Evolutionary conservation across 2,888 invertebrate species (phyloP).

Genomic region (Cylloceria caligata): DNA sequence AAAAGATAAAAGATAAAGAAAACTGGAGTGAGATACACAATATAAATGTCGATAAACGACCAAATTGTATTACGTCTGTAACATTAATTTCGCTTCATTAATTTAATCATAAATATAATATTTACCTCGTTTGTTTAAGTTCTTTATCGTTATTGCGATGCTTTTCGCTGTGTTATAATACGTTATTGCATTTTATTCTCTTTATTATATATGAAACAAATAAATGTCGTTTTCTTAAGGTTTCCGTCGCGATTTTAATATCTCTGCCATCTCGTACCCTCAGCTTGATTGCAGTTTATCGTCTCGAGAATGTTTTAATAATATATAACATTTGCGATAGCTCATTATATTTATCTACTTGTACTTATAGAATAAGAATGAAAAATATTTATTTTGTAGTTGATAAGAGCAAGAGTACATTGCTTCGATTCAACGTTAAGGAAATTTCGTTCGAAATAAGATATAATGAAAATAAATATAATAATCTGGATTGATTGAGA

Average conservation of each 20-base stretch:
- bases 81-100: slow-evolving; percentile 75
- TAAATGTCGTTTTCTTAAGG: slow-evolving; percentile 78
- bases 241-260: slow-evolving; percentile 44
- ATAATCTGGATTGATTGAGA: too few species aligned
- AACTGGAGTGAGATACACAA: slow-evolving; percentile 24
- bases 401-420: background rate
- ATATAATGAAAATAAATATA: too few species aligned
- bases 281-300: background rate
- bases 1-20: background rate
- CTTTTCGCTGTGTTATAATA: slow-evolving; percentile 77
- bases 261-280: background rate
- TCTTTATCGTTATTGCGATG: slow-evolving; percentile 72
- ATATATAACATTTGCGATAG: background rate
- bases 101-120: slow-evolving; percentile 38
- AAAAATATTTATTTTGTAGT: background rate
- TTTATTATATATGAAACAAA: slow-evolving; percentile 75
- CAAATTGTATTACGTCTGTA: slow-evolving; percentile 51
- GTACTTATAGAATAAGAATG: background rate
- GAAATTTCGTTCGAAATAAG: too few species aligned
- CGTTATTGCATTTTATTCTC: slow-evolving; percentile 76
- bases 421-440: too few species aligned
- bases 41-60: slow-evolving; percentile 40
- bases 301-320: background rate
- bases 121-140: slow-evolving; percentile 68
- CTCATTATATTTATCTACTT: background rate